phyloP scores from a whole-genome alignment of 2,113 vertebrate species.

The Atrichornis clamosus region DNA sequence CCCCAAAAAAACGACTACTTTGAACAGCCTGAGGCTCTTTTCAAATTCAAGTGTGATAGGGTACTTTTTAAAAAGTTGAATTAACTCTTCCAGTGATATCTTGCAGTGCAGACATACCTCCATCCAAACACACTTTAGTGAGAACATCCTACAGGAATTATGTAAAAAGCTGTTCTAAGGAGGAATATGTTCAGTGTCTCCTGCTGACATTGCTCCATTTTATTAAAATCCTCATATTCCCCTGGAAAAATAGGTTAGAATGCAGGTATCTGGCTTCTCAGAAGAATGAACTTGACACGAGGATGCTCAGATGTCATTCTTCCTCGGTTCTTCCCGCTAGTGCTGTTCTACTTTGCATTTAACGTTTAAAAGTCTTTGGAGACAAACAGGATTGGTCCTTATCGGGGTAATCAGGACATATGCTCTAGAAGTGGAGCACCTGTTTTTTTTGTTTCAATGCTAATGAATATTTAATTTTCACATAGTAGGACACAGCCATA shows the following conservation, averaged over 20 bases:
- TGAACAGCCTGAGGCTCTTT: background rate
- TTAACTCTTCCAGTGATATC: background rate
- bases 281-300: background rate
- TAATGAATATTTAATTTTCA: background rate
- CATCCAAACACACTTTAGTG: background rate
- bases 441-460: background rate
- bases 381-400: background rate
- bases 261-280: background rate
- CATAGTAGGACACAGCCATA: background rate
- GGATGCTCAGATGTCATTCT: background rate
- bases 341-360: constrained; percentile 23
- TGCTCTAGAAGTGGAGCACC: background rate
- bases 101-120: background rate
- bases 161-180: background rate
- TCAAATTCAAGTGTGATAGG: background rate
- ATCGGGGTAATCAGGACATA: background rate
- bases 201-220: constrained; percentile 21
- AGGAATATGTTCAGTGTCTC: background rate
- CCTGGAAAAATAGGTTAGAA: background rate
- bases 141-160: background rate
- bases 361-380: background rate
- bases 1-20: background rate
- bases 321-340: background rate
- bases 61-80: background rate
- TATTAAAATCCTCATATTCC: background rate